Base-by-base conservation (phyloP, 2,888 invertebrate genomes). In the Amblyteles armatorius region DNA sequence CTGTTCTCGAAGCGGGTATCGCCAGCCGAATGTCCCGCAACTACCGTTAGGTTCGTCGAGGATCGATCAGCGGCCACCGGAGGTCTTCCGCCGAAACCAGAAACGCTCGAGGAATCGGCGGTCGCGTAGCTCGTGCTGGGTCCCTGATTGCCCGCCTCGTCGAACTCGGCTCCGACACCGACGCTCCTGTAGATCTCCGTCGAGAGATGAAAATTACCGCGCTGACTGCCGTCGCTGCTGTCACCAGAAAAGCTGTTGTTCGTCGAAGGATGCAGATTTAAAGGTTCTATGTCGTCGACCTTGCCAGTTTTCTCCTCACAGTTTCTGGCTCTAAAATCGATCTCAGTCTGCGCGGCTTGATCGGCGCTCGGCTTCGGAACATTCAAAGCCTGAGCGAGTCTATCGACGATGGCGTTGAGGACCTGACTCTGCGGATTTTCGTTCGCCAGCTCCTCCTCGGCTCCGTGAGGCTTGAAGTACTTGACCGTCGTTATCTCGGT, bases 121-220 rank as follows among this genome's bases (percentile, higher is more conserved):
- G 88, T 87, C 26, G 72, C 86, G n/a, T 87, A 87, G 77, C 69
- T 83, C 44, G 86, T 86, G 40, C 84, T 88, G 40, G 78, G 76
- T 5, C 84, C 87, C 69, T 88, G 90, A 87, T 89, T 86, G 4
- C 72, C 68, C 33, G 87, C 84, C 76, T 93, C 93, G 69, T 91
- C 90, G 71, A 91, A 92, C 79, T 93, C 93, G 3, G 93, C 93
- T 6, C 93, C 93, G 9, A 93, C 93, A 6, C 93, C 93, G 16
- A 93, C 93, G 69, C 93, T 93, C 74, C 93, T 90, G 73, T 89
- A 91, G 82, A 91, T 90, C 79, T 91, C 92, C 16, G 90, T 90
- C 7, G 92, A 87, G 44, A 91, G 88, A 63, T 87, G 86, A 84
- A 90, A 91, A 88, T 90, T 90, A 0, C 90, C 90, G 44, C 89